These are phyloP conservation scores for Chaetophractus vellerosus DNA, from an alignment of 2,797 vertebrate genomes.

Conservation along the genomic window DNA sequence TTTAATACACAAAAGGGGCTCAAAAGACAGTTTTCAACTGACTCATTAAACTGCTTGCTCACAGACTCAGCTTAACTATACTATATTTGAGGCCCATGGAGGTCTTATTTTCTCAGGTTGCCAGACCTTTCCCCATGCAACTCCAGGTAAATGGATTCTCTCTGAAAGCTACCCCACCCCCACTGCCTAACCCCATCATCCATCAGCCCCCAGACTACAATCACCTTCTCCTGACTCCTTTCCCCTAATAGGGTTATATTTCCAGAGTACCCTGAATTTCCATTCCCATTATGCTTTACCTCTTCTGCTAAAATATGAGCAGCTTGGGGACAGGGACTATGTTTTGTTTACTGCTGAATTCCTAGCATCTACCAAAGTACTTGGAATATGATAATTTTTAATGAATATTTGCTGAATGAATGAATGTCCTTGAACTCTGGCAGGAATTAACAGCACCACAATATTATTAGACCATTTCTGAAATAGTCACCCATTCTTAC, in stretches of 20 bases:
- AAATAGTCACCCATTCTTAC: background rate
- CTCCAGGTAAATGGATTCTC: background rate
- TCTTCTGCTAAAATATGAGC: conserved; percentile 15
- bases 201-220: background rate
- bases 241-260: background rate
- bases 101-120: background rate
- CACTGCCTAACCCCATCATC: background rate
- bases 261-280: background rate
- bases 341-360: background rate
- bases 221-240: background rate
- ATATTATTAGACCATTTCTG: background rate
- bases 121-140: background rate
- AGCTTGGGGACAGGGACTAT: background rate
- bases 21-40: background rate
- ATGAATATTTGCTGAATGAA: conserved; percentile 31
- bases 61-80: background rate
- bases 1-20: background rate
- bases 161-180: background rate
- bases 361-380: background rate
- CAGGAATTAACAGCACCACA: background rate
- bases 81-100: background rate
- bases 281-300: background rate
- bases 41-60: background rate
- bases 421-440: background rate
- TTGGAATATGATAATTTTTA: conserved; percentile 4